A percentile compares a stretch with the other conserved stretches of the same genome.
Evolutionary conservation across 2,113 vertebrate species (phyloP).

Genomic region (Pangasianodon gigas): DNA sequence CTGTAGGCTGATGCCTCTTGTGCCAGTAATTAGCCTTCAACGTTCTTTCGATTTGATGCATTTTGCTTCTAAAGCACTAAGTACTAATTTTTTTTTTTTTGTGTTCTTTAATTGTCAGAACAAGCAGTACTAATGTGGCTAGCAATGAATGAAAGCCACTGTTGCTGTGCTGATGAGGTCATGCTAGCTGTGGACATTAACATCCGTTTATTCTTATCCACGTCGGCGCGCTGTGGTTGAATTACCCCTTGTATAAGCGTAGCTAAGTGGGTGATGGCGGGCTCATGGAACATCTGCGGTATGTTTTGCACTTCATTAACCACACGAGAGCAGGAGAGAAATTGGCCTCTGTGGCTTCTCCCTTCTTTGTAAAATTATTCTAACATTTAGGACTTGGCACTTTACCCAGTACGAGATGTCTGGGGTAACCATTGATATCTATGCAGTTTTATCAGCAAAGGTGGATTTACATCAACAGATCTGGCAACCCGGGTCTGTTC

Average conservation of each 20-base stretch:
- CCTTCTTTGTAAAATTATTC: constrained; percentile 2
- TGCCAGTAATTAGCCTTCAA: constrained; percentile 63
- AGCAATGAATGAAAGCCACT: constrained; percentile 23
- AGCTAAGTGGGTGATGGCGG: background rate
- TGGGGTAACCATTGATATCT: constrained; percentile 43
- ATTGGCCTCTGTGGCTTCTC: background rate
- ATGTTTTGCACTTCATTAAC: constrained; percentile 12
- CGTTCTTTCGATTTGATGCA: constrained; percentile 5
- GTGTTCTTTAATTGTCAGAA: background rate
- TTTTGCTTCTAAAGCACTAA: constrained; percentile 29
- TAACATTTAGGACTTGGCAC: constrained; percentile 39
- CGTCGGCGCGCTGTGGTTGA: background rate
- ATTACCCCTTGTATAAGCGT: background rate
- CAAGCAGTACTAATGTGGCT: constrained; percentile 4
- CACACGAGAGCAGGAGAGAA: constrained; percentile 10
- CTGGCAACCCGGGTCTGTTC: constrained; percentile 26
- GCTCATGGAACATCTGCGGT: background rate
- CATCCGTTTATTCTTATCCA: background rate
- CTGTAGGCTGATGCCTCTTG: constrained; percentile 40
- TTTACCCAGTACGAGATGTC: constrained; percentile 34
- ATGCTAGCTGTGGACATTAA: background rate
- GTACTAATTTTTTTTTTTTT: background rate
- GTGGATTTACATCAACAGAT: constrained; percentile 26
- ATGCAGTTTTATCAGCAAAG: constrained; percentile 46
- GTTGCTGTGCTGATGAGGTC: constrained; percentile 33